These are phyloP conservation scores for Eudyptes chrysolophus DNA, from an alignment of 2,113 vertebrate species.

Conservation along the genomic window DNA sequence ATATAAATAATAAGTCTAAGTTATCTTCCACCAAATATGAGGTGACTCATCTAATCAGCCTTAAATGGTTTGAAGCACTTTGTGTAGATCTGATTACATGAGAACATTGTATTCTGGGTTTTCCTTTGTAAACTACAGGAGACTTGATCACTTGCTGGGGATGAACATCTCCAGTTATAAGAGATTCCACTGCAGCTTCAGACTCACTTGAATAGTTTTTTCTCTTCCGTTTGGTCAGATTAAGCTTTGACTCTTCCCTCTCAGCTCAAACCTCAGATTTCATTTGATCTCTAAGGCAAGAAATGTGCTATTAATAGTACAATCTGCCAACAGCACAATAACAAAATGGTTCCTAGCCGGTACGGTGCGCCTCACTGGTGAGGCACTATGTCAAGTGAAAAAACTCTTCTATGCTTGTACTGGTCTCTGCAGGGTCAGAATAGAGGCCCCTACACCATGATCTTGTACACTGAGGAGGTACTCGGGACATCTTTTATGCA, in stretches of 20 bases:
- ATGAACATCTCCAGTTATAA: not conserved
- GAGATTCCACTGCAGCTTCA: not conserved
- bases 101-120: not conserved
- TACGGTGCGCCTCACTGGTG: not conserved
- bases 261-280: not conserved
- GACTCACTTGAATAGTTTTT: not conserved
- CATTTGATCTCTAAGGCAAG: not conserved
- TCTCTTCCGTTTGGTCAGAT: not conserved
- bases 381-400: fast-evolving
- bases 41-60: not conserved
- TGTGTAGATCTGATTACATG: not conserved
- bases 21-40: not conserved
- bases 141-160: not conserved
- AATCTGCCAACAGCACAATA: not conserved
- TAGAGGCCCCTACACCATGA: fast-evolving
- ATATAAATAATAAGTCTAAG: not conserved
- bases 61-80: not conserved
- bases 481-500: fast-evolving
- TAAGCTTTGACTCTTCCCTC: not conserved
- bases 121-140: not conserved
- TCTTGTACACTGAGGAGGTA: no score
- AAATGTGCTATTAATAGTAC: not conserved
- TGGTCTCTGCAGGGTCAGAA: not conserved
- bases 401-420: not conserved
- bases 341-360: not conserved